Conservation (phyloP, 1,140 invertebrate species). For the Lordiphosa stackelbergi region DNA sequence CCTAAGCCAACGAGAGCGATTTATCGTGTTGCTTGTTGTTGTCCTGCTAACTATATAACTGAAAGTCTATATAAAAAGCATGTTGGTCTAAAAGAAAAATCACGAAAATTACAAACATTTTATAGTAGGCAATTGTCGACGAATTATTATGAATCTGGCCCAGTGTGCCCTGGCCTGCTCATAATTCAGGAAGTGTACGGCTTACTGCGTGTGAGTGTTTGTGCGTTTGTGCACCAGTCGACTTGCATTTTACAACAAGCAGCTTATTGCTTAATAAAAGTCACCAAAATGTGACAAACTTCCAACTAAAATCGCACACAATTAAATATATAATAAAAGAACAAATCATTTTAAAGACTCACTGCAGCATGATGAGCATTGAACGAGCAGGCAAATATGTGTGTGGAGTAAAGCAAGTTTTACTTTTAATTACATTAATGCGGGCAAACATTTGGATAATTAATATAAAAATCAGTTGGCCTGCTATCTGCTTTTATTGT, state of each 20-base stretch:
- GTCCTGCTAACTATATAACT: too few relatives aligned
- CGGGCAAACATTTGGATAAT: constrained; percentile 56
- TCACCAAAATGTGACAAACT: constrained; percentile 31
- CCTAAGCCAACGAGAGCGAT: too few relatives aligned
- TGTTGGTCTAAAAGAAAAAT: too few relatives aligned
- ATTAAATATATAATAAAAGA: constrained; percentile 6
- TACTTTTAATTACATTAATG: constrained; percentile 33
- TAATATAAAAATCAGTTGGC: constrained; percentile 58
- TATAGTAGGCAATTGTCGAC: too few relatives aligned
- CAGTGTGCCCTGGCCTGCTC: constrained; percentile 30
- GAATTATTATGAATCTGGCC: too few relatives aligned
- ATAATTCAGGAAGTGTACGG: constrained; percentile 71
- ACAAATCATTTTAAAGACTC: background rate
- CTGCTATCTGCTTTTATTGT: constrained; percentile 42
- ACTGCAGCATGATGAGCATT: constrained; percentile 17
- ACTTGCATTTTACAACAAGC: constrained; percentile 64
- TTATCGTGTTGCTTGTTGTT: too few relatives aligned
- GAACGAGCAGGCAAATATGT: constrained; percentile 55
- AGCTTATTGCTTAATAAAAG: constrained; percentile 63
- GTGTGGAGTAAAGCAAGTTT: constrained; percentile 15
- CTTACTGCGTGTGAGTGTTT: constrained; percentile 34
- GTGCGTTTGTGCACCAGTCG: background rate
- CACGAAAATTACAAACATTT: too few relatives aligned
- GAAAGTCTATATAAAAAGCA: too few relatives aligned
- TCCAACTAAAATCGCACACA: constrained; percentile 24